Percentiles rank a stretch among this genome's conserved stretches.
Conservation (phyloP, 2,113 vertebrate species). For the Dasyprocta punctata region DNA sequence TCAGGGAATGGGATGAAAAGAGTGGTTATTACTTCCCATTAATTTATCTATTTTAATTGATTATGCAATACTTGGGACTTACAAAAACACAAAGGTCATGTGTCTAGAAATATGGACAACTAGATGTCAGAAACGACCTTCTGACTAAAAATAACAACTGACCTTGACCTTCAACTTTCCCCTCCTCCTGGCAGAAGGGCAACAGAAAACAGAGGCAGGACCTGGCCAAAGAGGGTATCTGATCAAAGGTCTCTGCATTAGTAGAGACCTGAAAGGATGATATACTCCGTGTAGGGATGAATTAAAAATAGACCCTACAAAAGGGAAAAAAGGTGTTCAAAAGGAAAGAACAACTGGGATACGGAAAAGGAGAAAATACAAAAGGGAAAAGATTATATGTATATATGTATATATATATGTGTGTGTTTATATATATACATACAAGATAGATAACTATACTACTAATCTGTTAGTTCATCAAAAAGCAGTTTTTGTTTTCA, state of each 20-base stretch:
- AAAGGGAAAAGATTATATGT: too few relatives aligned
- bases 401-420: too few relatives aligned
- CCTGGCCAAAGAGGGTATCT: background rate
- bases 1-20: background rate
- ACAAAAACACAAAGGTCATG: conserved; percentile 6
- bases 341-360: too few relatives aligned
- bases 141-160: background rate
- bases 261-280: background rate
- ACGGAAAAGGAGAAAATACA: too few relatives aligned
- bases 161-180: conserved; percentile 21
- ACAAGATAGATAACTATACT: too few relatives aligned
- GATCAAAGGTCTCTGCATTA: background rate
- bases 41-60: conserved; percentile 20
- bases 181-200: background rate
- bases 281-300: background rate
- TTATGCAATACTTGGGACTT: background rate
- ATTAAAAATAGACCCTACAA: conserved; percentile 11
- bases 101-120: conserved; percentile 27
- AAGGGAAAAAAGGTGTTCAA: too few relatives aligned
- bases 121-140: background rate
- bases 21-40: background rate
- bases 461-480: too few relatives aligned
- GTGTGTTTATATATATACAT: too few relatives aligned
- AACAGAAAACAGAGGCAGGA: conserved; percentile 9
- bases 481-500: too few relatives aligned